phyloP scores from a whole-genome alignment of 2,888 invertebrate genomes.

The Acronicta aceris region DNA sequence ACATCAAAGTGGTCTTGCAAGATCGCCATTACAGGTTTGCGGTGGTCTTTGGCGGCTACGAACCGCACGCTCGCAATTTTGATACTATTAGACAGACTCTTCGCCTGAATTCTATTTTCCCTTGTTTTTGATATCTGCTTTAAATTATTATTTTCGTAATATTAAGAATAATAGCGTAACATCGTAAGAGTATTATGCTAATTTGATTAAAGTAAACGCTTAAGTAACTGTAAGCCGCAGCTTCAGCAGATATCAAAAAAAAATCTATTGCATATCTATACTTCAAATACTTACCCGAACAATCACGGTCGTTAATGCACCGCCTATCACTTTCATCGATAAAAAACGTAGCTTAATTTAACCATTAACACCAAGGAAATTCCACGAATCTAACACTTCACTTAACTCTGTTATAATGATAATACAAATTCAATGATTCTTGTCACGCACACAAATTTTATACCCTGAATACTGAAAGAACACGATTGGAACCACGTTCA shows the following conservation, averaged over 20 bases:
- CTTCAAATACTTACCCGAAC: conserved; percentile 79
- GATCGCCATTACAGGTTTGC: conserved; percentile 99
- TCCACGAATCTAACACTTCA: conserved; percentile 85
- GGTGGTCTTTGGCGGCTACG: conserved; percentile 88
- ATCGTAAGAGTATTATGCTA: conserved; percentile 39
- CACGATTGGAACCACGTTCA: conserved; percentile 68
- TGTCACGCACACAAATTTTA: conserved; percentile 71
- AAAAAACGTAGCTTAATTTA: conserved; percentile 78
- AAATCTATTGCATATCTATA: conserved; percentile 77
- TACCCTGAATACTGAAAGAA: conserved; percentile 69
- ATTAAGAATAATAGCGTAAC: conserved; percentile 30
- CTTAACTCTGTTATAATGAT: conserved; percentile 56
- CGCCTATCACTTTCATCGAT: conserved; percentile 83
- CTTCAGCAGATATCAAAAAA: conserved; percentile 78
- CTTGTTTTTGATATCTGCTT: conserved; percentile 83
- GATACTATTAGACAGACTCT: conserved; percentile 86
- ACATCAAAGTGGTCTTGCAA: conserved; percentile 99
- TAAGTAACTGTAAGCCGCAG: conserved; percentile 38
- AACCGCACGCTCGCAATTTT: conserved; percentile 88
- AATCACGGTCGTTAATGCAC: conserved; percentile 87
- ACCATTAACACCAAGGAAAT: conserved; percentile 82
- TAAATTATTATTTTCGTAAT: conserved; percentile 52
- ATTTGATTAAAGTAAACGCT: conserved; percentile 44
- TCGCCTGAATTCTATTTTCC: conserved; percentile 84
- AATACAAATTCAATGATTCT: conserved; percentile 59